Conservation (phyloP, 2,113 vertebrate species). For the Murina feae region DNA sequence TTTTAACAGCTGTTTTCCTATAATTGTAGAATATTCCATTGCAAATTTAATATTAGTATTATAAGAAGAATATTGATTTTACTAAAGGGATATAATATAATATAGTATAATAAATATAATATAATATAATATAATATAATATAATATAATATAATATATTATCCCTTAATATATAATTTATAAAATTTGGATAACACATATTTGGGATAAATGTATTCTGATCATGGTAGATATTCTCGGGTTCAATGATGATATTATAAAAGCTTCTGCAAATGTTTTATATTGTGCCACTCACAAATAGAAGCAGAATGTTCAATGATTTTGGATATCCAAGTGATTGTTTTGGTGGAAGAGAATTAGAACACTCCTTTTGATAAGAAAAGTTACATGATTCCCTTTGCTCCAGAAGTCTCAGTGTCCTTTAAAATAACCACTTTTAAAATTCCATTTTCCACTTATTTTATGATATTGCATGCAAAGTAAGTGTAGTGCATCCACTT, state of each 20-base stretch:
- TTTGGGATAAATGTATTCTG: not conserved
- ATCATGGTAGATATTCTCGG: not conserved
- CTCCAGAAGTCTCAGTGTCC: not conserved
- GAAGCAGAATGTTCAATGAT: not conserved
- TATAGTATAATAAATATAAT: too few species aligned
- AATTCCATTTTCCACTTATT: not conserved
- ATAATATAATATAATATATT: not conserved
- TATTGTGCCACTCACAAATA: not conserved
- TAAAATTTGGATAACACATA: not conserved
- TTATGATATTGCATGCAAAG: not conserved
- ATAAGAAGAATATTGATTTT: not conserved
- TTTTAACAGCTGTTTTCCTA: conserved; percentile 2
- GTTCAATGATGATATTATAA: conserved; percentile 13
- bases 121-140: not conserved
- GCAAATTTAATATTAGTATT: not conserved
- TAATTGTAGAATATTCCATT: not conserved
- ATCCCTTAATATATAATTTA: not conserved
- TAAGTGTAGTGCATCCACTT: not conserved
- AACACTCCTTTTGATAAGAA: too few species aligned
- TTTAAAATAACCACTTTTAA: not conserved
- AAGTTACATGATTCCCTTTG: too few species aligned
- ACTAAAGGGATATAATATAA: not conserved
- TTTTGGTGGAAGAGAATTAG: too few species aligned
- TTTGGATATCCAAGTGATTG: too few species aligned
- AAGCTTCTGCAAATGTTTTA: conserved; percentile 11